Conservation (phyloP, 2,888 invertebrate species). For the Odontomyia ornata region DNA sequence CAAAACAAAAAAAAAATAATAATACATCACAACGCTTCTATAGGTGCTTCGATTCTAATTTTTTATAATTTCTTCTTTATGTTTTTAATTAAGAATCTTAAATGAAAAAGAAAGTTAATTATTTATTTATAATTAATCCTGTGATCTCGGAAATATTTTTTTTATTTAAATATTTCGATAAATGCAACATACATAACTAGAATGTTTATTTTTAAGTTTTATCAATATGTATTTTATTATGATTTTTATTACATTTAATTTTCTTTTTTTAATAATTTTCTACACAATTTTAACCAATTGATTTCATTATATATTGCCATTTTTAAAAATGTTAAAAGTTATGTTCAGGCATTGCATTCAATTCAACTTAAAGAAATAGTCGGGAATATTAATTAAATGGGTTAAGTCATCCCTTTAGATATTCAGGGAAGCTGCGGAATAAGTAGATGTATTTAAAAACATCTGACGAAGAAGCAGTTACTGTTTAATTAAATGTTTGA, state of each 20-base stretch:
- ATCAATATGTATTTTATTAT: not conserved
- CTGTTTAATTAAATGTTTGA: not conserved
- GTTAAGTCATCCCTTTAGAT: conserved; percentile 8
- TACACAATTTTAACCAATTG: too few species aligned
- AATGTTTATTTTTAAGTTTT: not conserved
- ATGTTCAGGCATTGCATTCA: too few species aligned
- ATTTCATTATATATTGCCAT: too few species aligned
- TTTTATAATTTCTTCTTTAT: conserved; percentile 1
- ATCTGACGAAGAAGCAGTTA: conserved; percentile 28
- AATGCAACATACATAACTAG: not conserved
- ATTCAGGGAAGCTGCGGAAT: conserved; percentile 21
- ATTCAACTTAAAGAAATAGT: too few species aligned
- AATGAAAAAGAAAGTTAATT: conserved; percentile 7
- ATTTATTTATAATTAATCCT: conserved; percentile 19
- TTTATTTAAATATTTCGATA: not conserved
- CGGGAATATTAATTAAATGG: too few species aligned
- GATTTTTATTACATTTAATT: not conserved
- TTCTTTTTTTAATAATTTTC: not conserved
- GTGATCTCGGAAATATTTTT: conserved; percentile 29
- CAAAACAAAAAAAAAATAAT: too few species aligned
- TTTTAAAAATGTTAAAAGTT: too few species aligned
- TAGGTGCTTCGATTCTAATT: conserved; percentile 19
- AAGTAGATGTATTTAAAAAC: conserved; percentile 3
- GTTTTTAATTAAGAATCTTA: not conserved
- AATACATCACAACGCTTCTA: conserved; percentile 8